Percentiles rank a stretch among this genome's conserved stretches.
Evolutionary conservation across 1,140 invertebrate species (phyloP).

Genomic region (Bursaphelenchus mucronatus): DNA sequence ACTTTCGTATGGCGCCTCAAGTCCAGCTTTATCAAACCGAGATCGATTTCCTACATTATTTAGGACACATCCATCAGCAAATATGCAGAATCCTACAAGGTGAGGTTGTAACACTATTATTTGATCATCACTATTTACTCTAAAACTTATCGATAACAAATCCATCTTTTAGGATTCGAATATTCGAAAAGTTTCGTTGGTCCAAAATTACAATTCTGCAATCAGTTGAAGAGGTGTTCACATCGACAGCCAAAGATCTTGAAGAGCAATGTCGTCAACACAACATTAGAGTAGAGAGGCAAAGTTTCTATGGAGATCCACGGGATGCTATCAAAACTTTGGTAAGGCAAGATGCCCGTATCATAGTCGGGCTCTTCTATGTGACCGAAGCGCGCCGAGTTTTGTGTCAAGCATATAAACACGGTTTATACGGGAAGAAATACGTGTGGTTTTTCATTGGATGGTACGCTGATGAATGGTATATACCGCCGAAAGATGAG

Average conservation of each 20-base stretch:
- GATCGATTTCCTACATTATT: conserved; percentile 95
- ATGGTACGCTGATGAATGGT: conserved; percentile 99
- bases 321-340: conserved; percentile 80
- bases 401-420: conserved; percentile 84
- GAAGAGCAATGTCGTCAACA: conserved; percentile 87
- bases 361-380: conserved; percentile 96
- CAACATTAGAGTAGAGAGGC: conserved; percentile 85
- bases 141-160: background rate
- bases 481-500: conserved; percentile 77
- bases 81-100: conserved; percentile 92
- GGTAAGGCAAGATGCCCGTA: conserved; percentile 81
- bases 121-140: too few relatives aligned
- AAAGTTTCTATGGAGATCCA: conserved; percentile 86
- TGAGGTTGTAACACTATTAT: background rate
- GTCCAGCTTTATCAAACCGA: conserved; percentile 92
- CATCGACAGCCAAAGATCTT: conserved; percentile 95
- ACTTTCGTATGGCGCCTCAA: conserved; percentile 93
- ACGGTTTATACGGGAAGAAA: conserved; percentile 85
- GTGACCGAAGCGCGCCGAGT: conserved; percentile 89
- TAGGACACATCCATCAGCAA: conserved; percentile 96
- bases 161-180: conserved; percentile 70
- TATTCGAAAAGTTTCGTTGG: conserved; percentile 96
- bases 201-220: conserved; percentile 91
- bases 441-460: conserved; percentile 99
- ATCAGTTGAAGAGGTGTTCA: conserved; percentile 98